Evolutionary conservation across 2,888 invertebrate genomes (phyloP), one percentile per base, ranked within the genome.

Genomic region (Melitaea athalia): DNA sequence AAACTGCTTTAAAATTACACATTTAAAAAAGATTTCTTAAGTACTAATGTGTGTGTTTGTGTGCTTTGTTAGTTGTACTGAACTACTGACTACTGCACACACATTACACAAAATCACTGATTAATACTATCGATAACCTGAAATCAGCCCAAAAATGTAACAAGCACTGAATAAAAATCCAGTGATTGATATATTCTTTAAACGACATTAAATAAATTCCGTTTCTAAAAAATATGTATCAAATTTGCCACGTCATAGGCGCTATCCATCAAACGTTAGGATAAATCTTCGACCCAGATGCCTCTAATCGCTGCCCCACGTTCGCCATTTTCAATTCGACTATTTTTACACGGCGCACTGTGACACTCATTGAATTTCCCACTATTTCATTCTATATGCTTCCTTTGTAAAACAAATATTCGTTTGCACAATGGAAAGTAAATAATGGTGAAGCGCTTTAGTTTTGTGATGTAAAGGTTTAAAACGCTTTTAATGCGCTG

Each of bases 231-330:
- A 60, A 64, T 52, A 50, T n/a, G 38, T 14, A 47, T 55, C 53
- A 66, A 61, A 53, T 3, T 55, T 66, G 53, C 55, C 43, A 15
- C 55, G 60, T 66, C 60, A 61, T 42, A 61, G 52, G 57, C 45
- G 47, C 45, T 43, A 66, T 66, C 52, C 60, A 66, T 61, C 66
- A 66, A 50, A 50, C 45, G 55, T 38, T 53, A 55, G 45, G 33
- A 47, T 33, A 59, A 68, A 63, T 68, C 67, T 47, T 63, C 45
- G 52, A 24, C 63, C 43, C 67, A 68, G 67, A 63, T 68, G 67
- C 59, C 59, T 68, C 67, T 68, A 63, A 68, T 63, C 63, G 57
- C 63, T 52, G 67, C 33, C 63, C 63, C 67, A 53, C 63, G 67
- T 59, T 45, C 59, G 63, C 67, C 63, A 68, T 17, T 61, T 60